These are phyloP conservation scores for Elmis aenea DNA, from an alignment of 2,888 invertebrate genomes.

Conservation along the genomic window DNA sequence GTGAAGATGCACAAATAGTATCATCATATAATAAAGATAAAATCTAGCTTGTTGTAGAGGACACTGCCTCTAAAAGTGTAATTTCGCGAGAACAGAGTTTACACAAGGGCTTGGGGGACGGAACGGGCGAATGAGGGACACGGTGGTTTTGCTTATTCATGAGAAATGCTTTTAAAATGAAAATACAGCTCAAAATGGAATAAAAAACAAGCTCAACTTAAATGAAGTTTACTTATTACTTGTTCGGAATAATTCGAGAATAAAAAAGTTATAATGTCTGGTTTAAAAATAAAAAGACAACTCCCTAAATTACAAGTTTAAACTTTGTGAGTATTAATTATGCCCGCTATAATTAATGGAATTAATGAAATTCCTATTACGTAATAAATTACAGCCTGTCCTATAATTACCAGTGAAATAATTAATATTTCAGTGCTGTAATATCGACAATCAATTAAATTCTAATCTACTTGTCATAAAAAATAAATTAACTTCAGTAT, in stretches of 20 bases:
- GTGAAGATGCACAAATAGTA: constrained; percentile 29
- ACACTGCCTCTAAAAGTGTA: constrained; percentile 35
- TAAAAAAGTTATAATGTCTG: constrained; percentile 24
- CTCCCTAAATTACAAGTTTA: constrained; percentile 14
- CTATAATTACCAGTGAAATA: constrained; percentile 29
- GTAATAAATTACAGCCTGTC: constrained; percentile 28
- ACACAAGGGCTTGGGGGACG: constrained; percentile 32
- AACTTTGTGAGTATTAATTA: constrained; percentile 21
- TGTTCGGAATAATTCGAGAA: constrained; percentile 37
- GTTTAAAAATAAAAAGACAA: constrained; percentile 20
- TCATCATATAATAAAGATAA: constrained; percentile 39
- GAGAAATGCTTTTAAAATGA: constrained; percentile 45
- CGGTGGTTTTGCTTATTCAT: constrained; percentile 44
- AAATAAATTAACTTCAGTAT: constrained; percentile 25
- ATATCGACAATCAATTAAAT: constrained; percentile 29
- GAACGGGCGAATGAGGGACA: constrained; percentile 29
- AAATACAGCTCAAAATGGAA: constrained; percentile 43
- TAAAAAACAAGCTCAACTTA: constrained; percentile 42
- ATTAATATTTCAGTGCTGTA: constrained; percentile 28
- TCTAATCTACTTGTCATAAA: constrained; percentile 23
- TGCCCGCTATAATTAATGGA: constrained; percentile 24
- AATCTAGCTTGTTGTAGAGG: constrained; percentile 34
- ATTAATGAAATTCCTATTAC: constrained; percentile 30
- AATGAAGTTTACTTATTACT: constrained; percentile 43
- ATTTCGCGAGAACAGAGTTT: constrained; percentile 39